Percentiles rank a stretch among this genome's conserved stretches.
These are phyloP conservation scores for Troides helena DNA, from an alignment of 2,888 invertebrate genomes.

Conservation along the genomic window DNA sequence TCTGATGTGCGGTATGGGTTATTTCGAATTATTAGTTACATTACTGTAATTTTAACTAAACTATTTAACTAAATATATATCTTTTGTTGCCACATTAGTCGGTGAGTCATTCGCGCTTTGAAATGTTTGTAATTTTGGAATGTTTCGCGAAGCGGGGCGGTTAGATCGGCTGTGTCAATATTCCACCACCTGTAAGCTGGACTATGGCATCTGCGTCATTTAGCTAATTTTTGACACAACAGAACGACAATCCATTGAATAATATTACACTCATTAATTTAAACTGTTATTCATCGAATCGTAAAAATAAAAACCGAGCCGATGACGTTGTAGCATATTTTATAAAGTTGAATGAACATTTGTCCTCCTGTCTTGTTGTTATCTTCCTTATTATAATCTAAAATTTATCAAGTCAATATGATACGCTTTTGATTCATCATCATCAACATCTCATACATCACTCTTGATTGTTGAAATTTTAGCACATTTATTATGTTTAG, in stretches of 20 bases:
- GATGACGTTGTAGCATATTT: conserved; percentile 43
- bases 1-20: no score
- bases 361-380: neutral
- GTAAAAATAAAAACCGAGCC: conserved; percentile 36
- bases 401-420: no score
- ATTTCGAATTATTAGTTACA: no score
- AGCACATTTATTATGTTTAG: no score
- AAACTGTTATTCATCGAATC: conserved; percentile 43
- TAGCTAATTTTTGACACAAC: conserved; percentile 58
- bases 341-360: conserved; percentile 26
- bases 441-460: no score
- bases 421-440: no score
- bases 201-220: conserved; percentile 59
- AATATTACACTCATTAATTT: conserved; percentile 50
- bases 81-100: neutral
- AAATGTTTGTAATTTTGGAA: conserved; percentile 19
- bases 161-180: conserved; percentile 58
- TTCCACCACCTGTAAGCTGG: conserved; percentile 47
- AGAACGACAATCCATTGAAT: conserved; percentile 44
- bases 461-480: no score
- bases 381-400: no score
- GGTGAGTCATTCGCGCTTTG: conserved; percentile 49
- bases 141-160: conserved; percentile 34
- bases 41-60: no score
- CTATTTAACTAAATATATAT: neutral